These are phyloP conservation scores for Cherax quadricarinatus DNA, from an alignment of 1,140 invertebrate genomes.

Conservation along the genomic window DNA sequence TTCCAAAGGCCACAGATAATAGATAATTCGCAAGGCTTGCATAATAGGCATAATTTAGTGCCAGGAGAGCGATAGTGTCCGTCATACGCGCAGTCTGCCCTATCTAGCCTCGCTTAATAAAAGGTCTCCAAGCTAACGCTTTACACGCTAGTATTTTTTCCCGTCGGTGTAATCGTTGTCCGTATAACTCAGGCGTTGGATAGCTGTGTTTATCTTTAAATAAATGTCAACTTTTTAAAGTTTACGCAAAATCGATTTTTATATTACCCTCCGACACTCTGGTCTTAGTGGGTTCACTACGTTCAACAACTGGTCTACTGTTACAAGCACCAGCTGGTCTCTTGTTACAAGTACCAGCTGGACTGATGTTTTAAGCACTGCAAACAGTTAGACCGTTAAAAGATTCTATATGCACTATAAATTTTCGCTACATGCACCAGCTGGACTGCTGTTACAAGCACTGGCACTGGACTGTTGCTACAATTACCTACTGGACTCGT, in stretches of 20 bases:
- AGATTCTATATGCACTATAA: no score
- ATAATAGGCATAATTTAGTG: constrained; percentile 42
- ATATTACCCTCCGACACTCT: no score
- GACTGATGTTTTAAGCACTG: not conserved
- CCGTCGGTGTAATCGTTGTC: constrained; percentile 28
- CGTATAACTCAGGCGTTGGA: constrained; percentile 37
- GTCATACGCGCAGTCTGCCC: not conserved
- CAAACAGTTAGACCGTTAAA: no score
- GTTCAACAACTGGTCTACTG: not conserved
- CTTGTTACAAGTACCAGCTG: not conserved
- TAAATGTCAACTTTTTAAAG: constrained; percentile 51
- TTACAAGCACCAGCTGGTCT: not conserved
- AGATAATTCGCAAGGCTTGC: no score
- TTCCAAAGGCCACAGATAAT: constrained; percentile 30
- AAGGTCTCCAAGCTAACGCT: constrained; percentile 29
- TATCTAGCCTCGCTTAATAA: constrained; percentile 42
- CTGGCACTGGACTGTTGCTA: not conserved
- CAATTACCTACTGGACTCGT: not conserved
- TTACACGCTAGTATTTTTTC: constrained; percentile 15
- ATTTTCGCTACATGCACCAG: not conserved
- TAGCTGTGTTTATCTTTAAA: constrained; percentile 48
- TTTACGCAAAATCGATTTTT: constrained; percentile 33
- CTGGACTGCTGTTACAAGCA: not conserved
- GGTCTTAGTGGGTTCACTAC: not conserved
- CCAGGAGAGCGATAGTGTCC: constrained; percentile 49